Conservation (phyloP, 2,113 vertebrate species). For the Forbesichthys agassizii region DNA sequence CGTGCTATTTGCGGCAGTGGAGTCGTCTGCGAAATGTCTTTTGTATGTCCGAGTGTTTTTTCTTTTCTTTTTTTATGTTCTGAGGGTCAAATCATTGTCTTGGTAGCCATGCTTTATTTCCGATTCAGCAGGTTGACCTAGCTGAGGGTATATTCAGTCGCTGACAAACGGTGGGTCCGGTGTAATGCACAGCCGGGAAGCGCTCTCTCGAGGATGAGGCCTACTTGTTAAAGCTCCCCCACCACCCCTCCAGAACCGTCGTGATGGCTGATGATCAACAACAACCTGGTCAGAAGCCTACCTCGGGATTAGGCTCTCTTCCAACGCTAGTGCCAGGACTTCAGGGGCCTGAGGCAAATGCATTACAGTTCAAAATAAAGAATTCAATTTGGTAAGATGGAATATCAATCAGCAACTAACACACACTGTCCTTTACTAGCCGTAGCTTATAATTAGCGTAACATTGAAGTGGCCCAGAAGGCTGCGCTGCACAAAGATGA, state of each 20-base stretch:
- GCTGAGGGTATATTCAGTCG: conserved; percentile 57
- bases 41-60: conserved; percentile 53
- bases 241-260: conserved; percentile 74
- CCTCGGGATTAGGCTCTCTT: conserved; percentile 78
- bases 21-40: conserved; percentile 68
- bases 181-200: conserved; percentile 79
- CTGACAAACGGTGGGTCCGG: conserved; percentile 70
- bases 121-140: conserved; percentile 68
- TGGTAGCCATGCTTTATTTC: conserved; percentile 61
- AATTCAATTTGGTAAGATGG: conserved; percentile 91
- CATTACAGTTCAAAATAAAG: conserved; percentile 93
- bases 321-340: conserved; percentile 88
- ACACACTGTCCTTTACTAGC: conserved; percentile 56
- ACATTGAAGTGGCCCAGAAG: conserved; percentile 40
- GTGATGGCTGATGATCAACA: conserved; percentile 90
- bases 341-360: conserved; percentile 88
- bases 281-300: conserved; percentile 80
- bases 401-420: background rate
- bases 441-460: conserved; percentile 65
- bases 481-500: conserved; percentile 60
- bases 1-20: conserved; percentile 79
- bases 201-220: conserved; percentile 80
- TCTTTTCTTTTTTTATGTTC: conserved; percentile 31
- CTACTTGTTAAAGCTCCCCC: conserved; percentile 82
- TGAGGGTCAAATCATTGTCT: conserved; percentile 44